Conservation (phyloP, 2,113 vertebrate species). For the Ursus arctos region DNA sequence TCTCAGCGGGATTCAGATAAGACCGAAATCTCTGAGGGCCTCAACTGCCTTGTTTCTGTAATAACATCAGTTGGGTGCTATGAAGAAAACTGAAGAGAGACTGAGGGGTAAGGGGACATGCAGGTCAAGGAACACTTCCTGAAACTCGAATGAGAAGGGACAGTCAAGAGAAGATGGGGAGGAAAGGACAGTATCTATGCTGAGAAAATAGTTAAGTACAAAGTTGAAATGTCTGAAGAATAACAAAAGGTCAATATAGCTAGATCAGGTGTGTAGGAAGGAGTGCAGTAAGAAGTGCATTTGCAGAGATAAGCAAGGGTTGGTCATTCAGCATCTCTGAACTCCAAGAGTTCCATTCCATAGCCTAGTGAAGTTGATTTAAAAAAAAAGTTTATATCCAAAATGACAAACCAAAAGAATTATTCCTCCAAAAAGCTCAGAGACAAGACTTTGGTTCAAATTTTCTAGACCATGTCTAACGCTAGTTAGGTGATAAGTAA, state of each 20-base stretch:
- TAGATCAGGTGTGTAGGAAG: background rate
- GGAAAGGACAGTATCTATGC: background rate
- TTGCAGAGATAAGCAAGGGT: background rate
- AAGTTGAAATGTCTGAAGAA: background rate
- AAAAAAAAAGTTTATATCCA: background rate
- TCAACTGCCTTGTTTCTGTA: background rate
- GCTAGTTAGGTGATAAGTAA: background rate
- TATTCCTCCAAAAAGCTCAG: background rate
- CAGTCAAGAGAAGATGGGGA: background rate
- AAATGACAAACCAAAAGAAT: slow-evolving; percentile 18
- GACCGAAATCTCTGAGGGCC: background rate
- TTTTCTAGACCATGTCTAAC: background rate
- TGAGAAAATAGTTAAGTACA: background rate
- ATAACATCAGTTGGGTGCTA: background rate
- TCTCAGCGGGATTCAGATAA: background rate
- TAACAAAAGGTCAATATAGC: background rate
- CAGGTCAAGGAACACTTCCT: background rate
- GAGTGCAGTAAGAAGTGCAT: background rate
- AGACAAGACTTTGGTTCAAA: slow-evolving; percentile 26
- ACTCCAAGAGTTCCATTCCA: background rate
- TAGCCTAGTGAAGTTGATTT: background rate
- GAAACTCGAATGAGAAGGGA: background rate
- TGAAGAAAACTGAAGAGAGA: background rate
- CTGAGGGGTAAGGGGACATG: background rate
- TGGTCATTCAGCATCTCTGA: background rate